Evolutionary conservation across 2,888 invertebrate genomes (phyloP), one percentile per base, ranked within the genome.

Genomic region (Lapara coniferarum): DNA sequence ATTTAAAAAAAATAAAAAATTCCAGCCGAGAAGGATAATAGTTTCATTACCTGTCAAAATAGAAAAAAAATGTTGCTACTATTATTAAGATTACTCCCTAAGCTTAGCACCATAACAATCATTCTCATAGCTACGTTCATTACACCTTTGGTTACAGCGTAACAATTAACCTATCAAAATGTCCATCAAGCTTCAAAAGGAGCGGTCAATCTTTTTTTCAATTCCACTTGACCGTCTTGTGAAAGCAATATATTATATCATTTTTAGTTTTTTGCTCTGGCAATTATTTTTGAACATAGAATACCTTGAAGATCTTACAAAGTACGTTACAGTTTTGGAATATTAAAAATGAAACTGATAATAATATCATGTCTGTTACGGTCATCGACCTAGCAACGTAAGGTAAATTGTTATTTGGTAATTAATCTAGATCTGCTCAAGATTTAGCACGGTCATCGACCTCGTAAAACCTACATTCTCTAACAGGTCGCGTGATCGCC

Each of bases 111-210:
- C 46, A 13, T 2, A 19, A 56, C 56, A 46, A 63, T 46, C 8
- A 59, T 59, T 59, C 46, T 59, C 59, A 63, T 49, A 49, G 46
- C 19, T 19, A 2, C 19, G 13, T 16, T 63, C 57, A 30, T 63
- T 49, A 63, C 63, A 49, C 63, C 46, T 49, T 49, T 49, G 63
- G 63, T 49, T 46, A 63, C 63, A 49, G 46, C 55, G 55, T 12
- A 30, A 30, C 49, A 72, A 72, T 72, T 73, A 72, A 67, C 66
- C 71, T 53, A 63, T 71, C 71, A 69, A 19, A 66, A 16, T 72
- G 72, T 70, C 69, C 67, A 68, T 72, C 69, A 69, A 66, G 55
- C 57, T 49, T 25, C 56, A 66, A 58, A 49, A 19, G 30, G 25
- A 63, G 25, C 46, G 16, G 66, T 57, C 25, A 52, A 58, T 68